Evolutionary conservation across 2,888 invertebrate genomes (phyloP).

Genomic region (Thereva unica): DNA sequence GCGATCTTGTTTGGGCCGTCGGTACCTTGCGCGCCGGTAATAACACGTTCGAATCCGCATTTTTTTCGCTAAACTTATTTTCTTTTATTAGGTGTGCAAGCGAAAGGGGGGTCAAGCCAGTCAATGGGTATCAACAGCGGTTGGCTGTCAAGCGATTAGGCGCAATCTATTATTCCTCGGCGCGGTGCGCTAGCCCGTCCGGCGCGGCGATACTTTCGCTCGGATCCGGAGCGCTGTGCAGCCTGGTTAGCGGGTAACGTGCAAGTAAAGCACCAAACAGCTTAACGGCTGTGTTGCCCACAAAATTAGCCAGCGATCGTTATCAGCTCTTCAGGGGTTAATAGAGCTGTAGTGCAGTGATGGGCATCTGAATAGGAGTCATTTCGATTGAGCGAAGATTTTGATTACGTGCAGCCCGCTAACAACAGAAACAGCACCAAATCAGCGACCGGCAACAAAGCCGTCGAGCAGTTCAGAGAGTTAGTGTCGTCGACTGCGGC

Average conservation of each 20-base stretch:
- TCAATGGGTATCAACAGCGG: slow-evolving; percentile 28
- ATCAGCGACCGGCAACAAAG: too few relatives aligned
- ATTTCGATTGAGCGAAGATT: background rate
- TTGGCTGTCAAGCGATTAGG: slow-evolving; percentile 36
- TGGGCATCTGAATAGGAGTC: slow-evolving; percentile 25
- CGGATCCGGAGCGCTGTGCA: too few relatives aligned
- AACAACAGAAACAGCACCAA: too few relatives aligned
- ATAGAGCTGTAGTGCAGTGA: slow-evolving; percentile 51
- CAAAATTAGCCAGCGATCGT: slow-evolving; percentile 50
- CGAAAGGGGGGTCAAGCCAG: slow-evolving; percentile 16
- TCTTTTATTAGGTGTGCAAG: slow-evolving; percentile 36
- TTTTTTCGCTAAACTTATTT: slow-evolving; percentile 14
- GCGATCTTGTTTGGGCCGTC: slow-evolving; percentile 1
- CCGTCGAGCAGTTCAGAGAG: too few relatives aligned
- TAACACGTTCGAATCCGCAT: slow-evolving; percentile 28
- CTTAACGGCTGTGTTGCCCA: slow-evolving; percentile 40
- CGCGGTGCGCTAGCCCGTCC: slow-evolving; percentile 9
- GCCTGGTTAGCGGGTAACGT: background rate
- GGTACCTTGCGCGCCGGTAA: slow-evolving; percentile 28
- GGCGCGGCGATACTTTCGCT: too few relatives aligned
- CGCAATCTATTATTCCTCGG: slow-evolving; percentile 37
- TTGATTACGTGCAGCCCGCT: too few relatives aligned
- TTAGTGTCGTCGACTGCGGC: too few relatives aligned
- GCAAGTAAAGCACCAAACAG: slow-evolving; percentile 36
- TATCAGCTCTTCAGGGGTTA: slow-evolving; percentile 58